Evolutionary conservation across 2,797 vertebrate genomes (phyloP), one percentile per base, ranked within the genome.

Genomic region (Sylvia borin): DNA sequence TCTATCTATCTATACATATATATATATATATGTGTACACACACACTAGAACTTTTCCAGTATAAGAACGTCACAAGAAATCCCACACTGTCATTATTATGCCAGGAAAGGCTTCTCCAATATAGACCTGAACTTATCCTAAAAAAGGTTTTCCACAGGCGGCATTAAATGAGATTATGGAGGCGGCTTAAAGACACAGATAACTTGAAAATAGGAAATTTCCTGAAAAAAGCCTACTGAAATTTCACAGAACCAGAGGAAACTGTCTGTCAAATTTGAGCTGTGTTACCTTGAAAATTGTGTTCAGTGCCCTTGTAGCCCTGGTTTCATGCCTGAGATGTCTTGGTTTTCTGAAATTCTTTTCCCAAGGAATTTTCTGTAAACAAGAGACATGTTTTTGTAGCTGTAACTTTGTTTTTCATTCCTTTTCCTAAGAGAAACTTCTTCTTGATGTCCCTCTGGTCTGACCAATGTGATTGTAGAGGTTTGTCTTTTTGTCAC

Each of bases 101-200:
- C 73, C 53, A 88, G 66, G 26, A 94, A 88, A 91, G 16, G 13
- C 48, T 93, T 77, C 38, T 81, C 21, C 40, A 73, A 32, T 61
- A 71, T 6, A 90, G 85, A 92, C 25, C 38, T 75, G 47, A 93
- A 62, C 21, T 93, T 34, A 79, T 62, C 24, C 79, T 90, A 72
- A 90, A 84, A 85, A 77, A 70, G 40, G 14, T 62, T 91, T 90
- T 79, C 62, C 65, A 91, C 71, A 83, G 70, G 73, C 2, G 1
- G 25, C 76, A 92, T 91, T 83, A 84, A 91, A 92, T 15, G 66
- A 65, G 79, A 83, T 93, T 90, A 83, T 0, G 4, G 62, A 88
- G 79, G 85, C 86, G 73, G 40, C 38, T 84, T 92, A 93, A 96
- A 93, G 82, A 74, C n/a, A 90, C 13, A 89, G 70, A 78, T 32